Base-by-base conservation (phyloP, 2,888 invertebrate genomes). In the Eurytoma adleriae region DNA sequence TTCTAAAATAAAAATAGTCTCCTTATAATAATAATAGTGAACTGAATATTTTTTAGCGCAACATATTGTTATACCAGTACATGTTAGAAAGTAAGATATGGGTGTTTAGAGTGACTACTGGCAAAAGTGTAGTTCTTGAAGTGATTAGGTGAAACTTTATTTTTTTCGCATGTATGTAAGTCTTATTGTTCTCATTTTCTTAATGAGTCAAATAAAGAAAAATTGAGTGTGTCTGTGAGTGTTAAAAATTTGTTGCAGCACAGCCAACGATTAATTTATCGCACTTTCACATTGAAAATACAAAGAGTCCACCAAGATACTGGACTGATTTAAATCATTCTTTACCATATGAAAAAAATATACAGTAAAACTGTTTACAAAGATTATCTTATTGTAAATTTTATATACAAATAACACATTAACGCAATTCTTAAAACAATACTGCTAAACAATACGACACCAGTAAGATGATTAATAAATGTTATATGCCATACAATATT, bases 321-420 rank as follows among this genome's bases (percentile, higher is more conserved):
- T 20, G 30, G 13, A 54, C 14, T 50, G 61, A 27, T 24, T 48
- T n/a, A 68, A 70, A 70, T 64, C n/a, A 18, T 18, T 52, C 64
- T 70, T 48, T 64, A 57, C 70, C 73, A 73, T 81, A 66, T 72
- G 82, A 70, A 84, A 83, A 86, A 85, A 87, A 85, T 85, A 84
- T 84, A 83, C 83, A 84, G 84, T 86, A 84, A 84, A 40, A 84
- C 81, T 79, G 83, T 82, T 83, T 85, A 80, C 83, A 86, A 80
- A 81, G 79, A 83, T 84, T n/a, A 18, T 16, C 79, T 71, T 82
- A 83, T 84, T 85, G 83, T 83, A 83, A 81, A 83, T 78, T 77
- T 83, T 83, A 77, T 71, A 80, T 83, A 83, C 83, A 85, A 83
- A 85, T 82, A 84, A 84, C 84, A 82, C 82, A 82, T 74, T 78